Evolutionary conservation across 2,113 vertebrate genomes (phyloP).

Genomic region (Pardalotus punctatus): DNA sequence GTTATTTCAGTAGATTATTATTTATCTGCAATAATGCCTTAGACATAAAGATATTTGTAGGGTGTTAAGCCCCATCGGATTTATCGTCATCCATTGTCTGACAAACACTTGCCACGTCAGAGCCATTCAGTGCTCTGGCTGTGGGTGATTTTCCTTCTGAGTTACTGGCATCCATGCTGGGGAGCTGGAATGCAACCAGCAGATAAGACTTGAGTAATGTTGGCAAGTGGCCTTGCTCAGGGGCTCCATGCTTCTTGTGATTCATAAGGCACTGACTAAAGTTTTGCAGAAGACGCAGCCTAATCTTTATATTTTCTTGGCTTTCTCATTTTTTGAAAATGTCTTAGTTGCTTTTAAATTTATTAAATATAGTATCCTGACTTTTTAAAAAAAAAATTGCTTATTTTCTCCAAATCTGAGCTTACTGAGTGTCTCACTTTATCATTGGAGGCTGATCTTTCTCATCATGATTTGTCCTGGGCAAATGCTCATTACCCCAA

Average conservation of each 20-base stretch:
- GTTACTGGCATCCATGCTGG: neutral
- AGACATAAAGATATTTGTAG: neutral
- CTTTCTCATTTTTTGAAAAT: neutral
- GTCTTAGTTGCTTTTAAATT: neutral
- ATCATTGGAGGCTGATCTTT: neutral
- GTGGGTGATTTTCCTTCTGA: neutral
- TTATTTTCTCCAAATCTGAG: neutral
- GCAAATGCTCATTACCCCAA: neutral
- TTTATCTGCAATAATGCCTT: neutral
- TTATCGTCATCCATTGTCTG: neutral
- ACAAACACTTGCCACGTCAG: neutral
- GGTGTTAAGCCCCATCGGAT: neutral
- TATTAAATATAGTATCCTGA: neutral
- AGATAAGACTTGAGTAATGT: neutral
- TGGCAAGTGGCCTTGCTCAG: neutral
- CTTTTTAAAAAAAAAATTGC: neutral
- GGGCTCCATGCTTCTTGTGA: neutral
- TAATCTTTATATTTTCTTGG: neutral
- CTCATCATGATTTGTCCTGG: neutral
- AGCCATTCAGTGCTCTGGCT: neutral
- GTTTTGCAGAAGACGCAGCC: neutral
- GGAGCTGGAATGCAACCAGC: neutral
- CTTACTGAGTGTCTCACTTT: neutral
- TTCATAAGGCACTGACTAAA: neutral
- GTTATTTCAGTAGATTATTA: neutral